Conservation (phyloP, 2,888 invertebrate species). For the Lordiphosa andalusiaca region DNA sequence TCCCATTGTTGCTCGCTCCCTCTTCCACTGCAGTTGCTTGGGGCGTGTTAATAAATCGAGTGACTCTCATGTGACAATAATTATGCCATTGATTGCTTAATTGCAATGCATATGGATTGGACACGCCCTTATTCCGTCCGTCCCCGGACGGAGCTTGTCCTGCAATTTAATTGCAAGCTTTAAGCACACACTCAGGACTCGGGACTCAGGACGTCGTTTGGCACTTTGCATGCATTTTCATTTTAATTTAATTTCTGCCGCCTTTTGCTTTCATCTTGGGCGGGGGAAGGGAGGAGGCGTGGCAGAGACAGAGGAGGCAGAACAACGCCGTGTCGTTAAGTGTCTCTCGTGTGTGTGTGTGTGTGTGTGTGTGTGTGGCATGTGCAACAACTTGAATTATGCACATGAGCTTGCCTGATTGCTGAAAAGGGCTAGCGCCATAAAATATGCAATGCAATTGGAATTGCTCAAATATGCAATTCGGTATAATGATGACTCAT, state of each 20-base stretch:
- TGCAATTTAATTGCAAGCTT: slow-evolving; percentile 45
- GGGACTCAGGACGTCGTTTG: slow-evolving; percentile 33
- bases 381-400: slow-evolving; percentile 75
- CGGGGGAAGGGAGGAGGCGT: slow-evolving; percentile 47
- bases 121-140: not conserved
- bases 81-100: slow-evolving; percentile 74
- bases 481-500: too few species aligned
- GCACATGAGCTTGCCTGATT: slow-evolving; percentile 58
- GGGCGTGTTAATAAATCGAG: slow-evolving; percentile 73
- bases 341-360: slow-evolving; percentile 15
- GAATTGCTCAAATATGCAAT: too few species aligned
- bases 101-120: slow-evolving; percentile 65
- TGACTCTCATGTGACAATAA: slow-evolving; percentile 71
- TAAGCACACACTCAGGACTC: slow-evolving; percentile 42
- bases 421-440: slow-evolving; percentile 21
- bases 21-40: slow-evolving; percentile 14
- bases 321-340: slow-evolving; percentile 18
- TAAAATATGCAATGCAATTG: slow-evolving; percentile 20
- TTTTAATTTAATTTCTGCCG: slow-evolving; percentile 71
- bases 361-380: slow-evolving; percentile 45
- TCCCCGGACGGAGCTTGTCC: slow-evolving; percentile 26
- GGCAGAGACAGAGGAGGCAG: slow-evolving; percentile 32
- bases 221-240: slow-evolving; percentile 73
- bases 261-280: slow-evolving; percentile 68
- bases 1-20: slow-evolving; percentile 31